These are phyloP conservation scores for Caenorhabditis japonica DNA, from an alignment of 2,888 invertebrate genomes.

Conservation along the genomic window DNA sequence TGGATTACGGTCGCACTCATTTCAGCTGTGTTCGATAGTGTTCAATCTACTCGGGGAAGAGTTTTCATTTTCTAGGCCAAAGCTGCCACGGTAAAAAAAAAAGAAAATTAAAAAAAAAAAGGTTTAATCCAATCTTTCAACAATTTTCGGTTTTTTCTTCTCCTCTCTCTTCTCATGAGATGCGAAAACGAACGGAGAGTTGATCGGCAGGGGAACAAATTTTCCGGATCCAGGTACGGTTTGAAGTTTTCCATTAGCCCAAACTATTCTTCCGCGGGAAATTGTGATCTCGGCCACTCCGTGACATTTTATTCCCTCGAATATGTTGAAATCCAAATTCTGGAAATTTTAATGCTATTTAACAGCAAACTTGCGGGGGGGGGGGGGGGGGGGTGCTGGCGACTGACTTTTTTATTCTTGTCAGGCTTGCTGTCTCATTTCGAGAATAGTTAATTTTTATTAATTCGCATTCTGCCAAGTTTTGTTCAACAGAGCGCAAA, in stretches of 20 bases:
- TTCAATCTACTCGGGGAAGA: too few relatives aligned
- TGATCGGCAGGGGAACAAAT: constrained; percentile 86
- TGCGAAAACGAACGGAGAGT: constrained; percentile 84
- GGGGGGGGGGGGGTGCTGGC: too few relatives aligned
- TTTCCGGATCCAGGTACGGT: constrained; percentile 82
- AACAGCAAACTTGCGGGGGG: too few relatives aligned
- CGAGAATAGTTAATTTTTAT: too few relatives aligned
- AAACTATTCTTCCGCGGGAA: constrained; percentile 83
- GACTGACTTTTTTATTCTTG: too few relatives aligned
- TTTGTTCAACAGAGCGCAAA: neutral
- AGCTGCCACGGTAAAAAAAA: neutral
- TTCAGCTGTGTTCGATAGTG: too few relatives aligned
- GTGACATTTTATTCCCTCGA: constrained; percentile 84
- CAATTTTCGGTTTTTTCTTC: constrained; percentile 16
- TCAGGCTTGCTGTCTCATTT: too few relatives aligned
- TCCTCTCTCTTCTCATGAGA: constrained; percentile 44
- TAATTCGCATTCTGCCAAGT: neutral
- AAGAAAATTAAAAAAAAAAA: neutral
- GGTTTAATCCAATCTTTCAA: constrained; percentile 3
- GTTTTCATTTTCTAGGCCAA: too few relatives aligned
- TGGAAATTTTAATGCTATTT: too few relatives aligned
- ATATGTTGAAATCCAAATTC: constrained; percentile 95
- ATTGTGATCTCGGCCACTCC: constrained; percentile 94
- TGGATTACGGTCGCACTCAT: too few relatives aligned
- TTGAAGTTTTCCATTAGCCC: constrained; percentile 82